A percentile compares a stretch with the other conserved stretches of the same genome.
Evolutionary conservation across 2,888 invertebrate genomes (phyloP).

Genomic region (Lycocerus yunnanus): DNA sequence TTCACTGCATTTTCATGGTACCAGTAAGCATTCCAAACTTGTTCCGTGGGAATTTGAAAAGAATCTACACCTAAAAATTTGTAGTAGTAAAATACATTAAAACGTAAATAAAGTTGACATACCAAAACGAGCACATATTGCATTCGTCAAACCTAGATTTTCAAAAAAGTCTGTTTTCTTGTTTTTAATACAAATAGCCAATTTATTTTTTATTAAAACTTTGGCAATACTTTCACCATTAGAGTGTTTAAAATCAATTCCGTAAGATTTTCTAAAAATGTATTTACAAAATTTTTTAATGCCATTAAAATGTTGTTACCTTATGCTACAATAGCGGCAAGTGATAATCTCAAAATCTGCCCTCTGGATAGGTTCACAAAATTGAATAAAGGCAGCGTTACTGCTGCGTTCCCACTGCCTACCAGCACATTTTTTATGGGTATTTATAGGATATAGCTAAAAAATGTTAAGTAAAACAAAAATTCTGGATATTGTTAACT

Average conservation of each 20-base stretch:
- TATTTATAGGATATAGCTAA: conserved; percentile 18
- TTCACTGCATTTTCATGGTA: neutral
- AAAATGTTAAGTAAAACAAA: neutral
- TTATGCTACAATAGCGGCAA: neutral
- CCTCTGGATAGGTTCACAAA: conserved; percentile 5
- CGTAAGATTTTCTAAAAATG: conserved; percentile 15
- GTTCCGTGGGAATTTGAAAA: neutral
- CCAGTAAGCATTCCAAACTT: neutral
- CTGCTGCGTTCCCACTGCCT: conserved; percentile 7
- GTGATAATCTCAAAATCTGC: conserved; percentile 1
- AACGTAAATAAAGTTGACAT: neutral
- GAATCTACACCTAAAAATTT: neutral
- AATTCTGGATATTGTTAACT: neutral
- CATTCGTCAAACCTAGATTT: conserved; percentile 1
- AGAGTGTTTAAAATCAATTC: conserved; percentile 5
- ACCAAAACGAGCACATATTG: neutral
- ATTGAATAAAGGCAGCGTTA: neutral
- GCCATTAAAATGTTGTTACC: neutral
- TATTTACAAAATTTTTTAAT: neutral
- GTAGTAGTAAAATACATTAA: neutral
- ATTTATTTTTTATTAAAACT: conserved; percentile 2
- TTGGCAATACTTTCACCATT: neutral
- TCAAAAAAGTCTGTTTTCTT: neutral
- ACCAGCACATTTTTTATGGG: neutral
- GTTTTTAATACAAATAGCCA: conserved; percentile 7